These are phyloP conservation scores for Phalacrocorax brasilianus DNA, from an alignment of 2,113 vertebrate species.

Conservation along the genomic window DNA sequence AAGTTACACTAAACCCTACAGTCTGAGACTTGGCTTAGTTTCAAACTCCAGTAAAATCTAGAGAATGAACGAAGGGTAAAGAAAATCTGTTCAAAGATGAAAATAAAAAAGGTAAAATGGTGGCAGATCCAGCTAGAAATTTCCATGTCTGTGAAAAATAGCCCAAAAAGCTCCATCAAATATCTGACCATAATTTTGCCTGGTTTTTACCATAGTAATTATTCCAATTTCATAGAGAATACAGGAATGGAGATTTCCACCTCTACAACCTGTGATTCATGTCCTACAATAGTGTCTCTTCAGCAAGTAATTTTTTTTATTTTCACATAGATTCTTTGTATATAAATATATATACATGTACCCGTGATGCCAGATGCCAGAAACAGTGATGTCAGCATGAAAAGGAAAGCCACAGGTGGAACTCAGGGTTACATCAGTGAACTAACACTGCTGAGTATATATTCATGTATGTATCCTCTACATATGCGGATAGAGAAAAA, in stretches of 20 bases:
- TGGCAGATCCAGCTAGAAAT: neutral
- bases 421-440: neutral
- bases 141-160: neutral
- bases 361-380: neutral
- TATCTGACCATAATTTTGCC: neutral
- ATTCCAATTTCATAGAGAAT: neutral
- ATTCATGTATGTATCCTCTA: neutral
- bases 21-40: neutral
- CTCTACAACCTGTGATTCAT: neutral
- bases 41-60: neutral
- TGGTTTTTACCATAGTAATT: neutral
- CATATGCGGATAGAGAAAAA: neutral
- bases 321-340: neutral
- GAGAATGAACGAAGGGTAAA: neutral
- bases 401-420: neutral
- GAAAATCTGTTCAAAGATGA: neutral
- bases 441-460: neutral
- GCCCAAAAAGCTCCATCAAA: neutral
- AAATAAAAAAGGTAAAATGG: neutral
- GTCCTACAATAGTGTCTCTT: neutral
- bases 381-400: neutral
- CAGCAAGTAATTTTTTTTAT: neutral
- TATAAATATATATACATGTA: neutral
- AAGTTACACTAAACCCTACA: neutral
- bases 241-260: neutral